Evolutionary conservation across 2,113 vertebrate genomes (phyloP).

Genomic region (Peromyscus polionotus): DNA sequence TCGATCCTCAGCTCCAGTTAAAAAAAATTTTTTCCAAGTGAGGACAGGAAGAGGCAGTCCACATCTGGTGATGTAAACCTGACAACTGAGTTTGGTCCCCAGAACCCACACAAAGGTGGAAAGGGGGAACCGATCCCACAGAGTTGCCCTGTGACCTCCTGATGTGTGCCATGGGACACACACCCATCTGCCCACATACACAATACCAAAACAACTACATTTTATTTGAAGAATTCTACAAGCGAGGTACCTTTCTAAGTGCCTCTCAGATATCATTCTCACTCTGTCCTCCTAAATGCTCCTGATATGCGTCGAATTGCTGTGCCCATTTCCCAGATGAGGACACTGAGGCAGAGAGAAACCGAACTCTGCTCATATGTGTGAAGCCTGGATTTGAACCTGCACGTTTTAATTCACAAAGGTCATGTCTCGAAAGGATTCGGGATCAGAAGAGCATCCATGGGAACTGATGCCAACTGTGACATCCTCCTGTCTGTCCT

Average conservation of each 20-base stretch:
- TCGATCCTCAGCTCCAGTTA: too few species aligned
- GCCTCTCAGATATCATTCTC: not conserved
- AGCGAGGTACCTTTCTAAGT: not conserved
- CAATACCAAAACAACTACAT: not conserved
- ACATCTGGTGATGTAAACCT: not conserved
- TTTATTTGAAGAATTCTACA: not conserved
- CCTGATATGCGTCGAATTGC: not conserved
- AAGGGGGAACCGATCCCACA: not conserved
- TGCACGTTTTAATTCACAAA: not conserved
- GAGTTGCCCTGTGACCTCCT: not conserved
- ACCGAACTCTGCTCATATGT: not conserved
- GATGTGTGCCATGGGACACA: fast-evolving
- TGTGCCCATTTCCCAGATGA: not conserved
- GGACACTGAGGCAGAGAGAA: not conserved
- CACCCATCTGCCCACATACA: not conserved
- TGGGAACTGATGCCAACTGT: not conserved
- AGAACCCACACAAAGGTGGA: not conserved
- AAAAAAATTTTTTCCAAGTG: not conserved
- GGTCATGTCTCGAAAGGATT: not conserved
- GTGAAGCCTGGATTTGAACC: slow-evolving; percentile 15
- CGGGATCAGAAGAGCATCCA: slow-evolving; percentile 11
- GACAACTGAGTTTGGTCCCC: too few species aligned
- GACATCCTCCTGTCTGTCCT: not conserved
- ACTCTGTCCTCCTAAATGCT: not conserved
- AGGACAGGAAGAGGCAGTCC: not conserved